Percentiles rank a stretch among this genome's conserved stretches.
Evolutionary conservation across 2,888 invertebrate genomes (phyloP).

Genomic region (Himalopsyche kuldschensis): DNA sequence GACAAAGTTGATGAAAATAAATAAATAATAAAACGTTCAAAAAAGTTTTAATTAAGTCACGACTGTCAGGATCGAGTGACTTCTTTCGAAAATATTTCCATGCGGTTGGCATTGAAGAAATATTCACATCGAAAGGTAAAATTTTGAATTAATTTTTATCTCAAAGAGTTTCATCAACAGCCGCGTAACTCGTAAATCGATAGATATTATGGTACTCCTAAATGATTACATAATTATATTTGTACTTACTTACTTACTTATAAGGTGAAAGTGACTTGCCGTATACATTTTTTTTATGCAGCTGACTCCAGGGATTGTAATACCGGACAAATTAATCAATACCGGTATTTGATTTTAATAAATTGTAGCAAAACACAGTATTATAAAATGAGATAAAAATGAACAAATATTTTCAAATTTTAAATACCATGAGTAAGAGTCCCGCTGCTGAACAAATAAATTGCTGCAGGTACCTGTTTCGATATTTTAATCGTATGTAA

Average conservation of each 20-base stretch:
- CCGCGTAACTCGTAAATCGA: neutral
- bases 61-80: neutral
- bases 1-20: neutral
- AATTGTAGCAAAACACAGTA: no score
- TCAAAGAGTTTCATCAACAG: neutral
- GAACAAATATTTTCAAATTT: no score
- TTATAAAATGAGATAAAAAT: no score
- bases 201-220: neutral
- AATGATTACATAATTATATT: neutral
- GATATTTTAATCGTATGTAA: no score
- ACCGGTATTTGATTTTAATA: no score
- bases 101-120: neutral
- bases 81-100: neutral
- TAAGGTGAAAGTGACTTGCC: neutral
- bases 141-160: neutral
- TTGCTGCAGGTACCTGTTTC: no score
- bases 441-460: no score
- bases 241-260: neutral
- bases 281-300: neutral
- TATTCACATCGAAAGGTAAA: neutral
- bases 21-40: neutral
- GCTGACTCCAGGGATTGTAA: neutral
- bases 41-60: neutral
- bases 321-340: no score
- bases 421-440: no score